Percentiles rank a stretch among this genome's conserved stretches.
Evolutionary conservation across 2,888 invertebrate species (phyloP).

Genomic region (Dione juno): DNA sequence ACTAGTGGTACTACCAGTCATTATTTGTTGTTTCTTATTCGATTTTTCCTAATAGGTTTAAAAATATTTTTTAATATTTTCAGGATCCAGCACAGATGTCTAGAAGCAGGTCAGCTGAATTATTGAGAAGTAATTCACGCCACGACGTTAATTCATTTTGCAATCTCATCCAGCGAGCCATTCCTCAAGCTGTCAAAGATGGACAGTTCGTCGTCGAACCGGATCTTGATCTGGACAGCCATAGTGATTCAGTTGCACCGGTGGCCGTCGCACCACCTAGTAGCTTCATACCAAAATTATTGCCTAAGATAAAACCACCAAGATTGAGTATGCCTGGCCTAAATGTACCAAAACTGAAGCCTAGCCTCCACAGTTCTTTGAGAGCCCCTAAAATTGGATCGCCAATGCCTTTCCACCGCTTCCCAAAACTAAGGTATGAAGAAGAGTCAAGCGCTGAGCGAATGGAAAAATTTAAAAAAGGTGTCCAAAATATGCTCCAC

Average conservation of each 20-base stretch:
- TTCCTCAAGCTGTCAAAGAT: conserved; percentile 69
- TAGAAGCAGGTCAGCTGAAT: conserved; percentile 43
- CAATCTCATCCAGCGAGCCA: conserved; percentile 65
- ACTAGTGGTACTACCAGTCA: background rate
- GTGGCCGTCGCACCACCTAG: conserved; percentile 64
- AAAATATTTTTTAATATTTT: conserved; percentile 4
- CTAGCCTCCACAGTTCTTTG: conserved; percentile 40
- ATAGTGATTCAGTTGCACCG: conserved; percentile 61
- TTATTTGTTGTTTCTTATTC: background rate
- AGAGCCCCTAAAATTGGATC: conserved; percentile 62
- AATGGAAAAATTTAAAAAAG: conserved; percentile 75
- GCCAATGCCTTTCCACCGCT: conserved; percentile 51
- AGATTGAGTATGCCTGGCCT: conserved; percentile 62
- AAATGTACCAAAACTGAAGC: conserved; percentile 55
- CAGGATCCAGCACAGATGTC: conserved; percentile 41
- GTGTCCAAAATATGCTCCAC: conserved; percentile 72
- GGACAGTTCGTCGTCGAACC: conserved; percentile 65
- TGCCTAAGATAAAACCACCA: conserved; percentile 59
- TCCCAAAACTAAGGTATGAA: conserved; percentile 53
- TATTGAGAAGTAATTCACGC: conserved; percentile 46
- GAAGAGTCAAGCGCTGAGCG: conserved; percentile 71
- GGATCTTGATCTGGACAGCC: conserved; percentile 61
- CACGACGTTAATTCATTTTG: conserved; percentile 69
- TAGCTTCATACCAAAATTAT: conserved; percentile 59
- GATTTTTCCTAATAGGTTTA: background rate